Evolutionary conservation across 1,140 invertebrate species (phyloP), one percentile per base, ranked within the genome.

Genomic region (Scaptomyza graminum): DNA sequence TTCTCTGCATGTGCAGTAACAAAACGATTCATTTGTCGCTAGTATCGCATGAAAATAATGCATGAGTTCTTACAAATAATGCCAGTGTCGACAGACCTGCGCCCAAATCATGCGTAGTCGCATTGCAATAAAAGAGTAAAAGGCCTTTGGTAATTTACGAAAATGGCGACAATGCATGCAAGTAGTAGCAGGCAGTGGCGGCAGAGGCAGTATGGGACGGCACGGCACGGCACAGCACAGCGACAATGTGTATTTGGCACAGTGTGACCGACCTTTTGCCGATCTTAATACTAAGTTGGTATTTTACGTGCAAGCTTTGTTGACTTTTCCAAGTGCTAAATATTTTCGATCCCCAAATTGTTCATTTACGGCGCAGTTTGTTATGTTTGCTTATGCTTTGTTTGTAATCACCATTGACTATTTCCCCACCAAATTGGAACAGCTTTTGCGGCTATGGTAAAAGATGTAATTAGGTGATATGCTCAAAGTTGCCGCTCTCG

Each of bases 151-250:
- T 87, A 88, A 87, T 88, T 87, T 85, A 88, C 83, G 83, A 88
- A 87, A 87, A 87, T 87, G 83, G 83, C 83, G 83, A 87, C 83
- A 87, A 88, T 87, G 82, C 82, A 83, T 74, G 79, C 68, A 73
- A 56, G 63, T 43, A 59, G 46, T 60, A 66, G 66, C 50, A 62
- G 55, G 60, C 39, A 16, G 25, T 56, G 68, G 39, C 15, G n/a
- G n/a, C n/a, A n/a, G n/a, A 59, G 47, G 57, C 57, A 50, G 60
- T 55, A 54, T n/a, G 37, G n/a, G 37, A 70, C 63, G 66, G 64
- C 50, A n/a, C n/a, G n/a, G n/a, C n/a, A n/a, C n/a, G 37, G n/a
- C 12, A 70, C 63, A 63, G 64, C 50, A 69, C 47, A 60, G 47
- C 75, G 81, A 77, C 81, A 65, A 76, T 87, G 74, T 87, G 82